Percentiles rank a stretch among this genome's conserved stretches.
Conservation (phyloP, 2,888 invertebrate species). For the Napeogenes inachia region DNA sequence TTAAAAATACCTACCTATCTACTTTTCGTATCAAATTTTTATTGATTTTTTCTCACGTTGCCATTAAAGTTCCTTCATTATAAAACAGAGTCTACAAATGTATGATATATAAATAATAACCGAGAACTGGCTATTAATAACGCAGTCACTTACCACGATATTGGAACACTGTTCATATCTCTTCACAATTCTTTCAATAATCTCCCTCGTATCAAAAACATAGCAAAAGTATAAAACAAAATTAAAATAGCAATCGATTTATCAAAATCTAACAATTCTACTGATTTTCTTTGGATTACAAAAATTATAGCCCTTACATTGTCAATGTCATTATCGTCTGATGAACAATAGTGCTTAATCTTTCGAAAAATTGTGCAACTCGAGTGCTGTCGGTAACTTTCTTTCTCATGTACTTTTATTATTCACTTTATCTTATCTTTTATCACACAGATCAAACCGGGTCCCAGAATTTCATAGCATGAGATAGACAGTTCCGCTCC, state of each 20-base stretch:
- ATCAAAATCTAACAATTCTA: constrained; percentile 24
- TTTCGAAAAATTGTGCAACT: constrained; percentile 56
- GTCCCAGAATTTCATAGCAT: constrained; percentile 54
- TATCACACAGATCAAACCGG: constrained; percentile 36
- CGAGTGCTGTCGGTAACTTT: constrained; percentile 59
- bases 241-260: constrained; percentile 16
- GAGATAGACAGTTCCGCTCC: constrained; percentile 64
- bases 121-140: constrained; percentile 18
- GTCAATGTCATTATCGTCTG: constrained; percentile 30
- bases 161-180: not conserved
- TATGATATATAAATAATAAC: constrained; percentile 38
- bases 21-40: constrained; percentile 73
- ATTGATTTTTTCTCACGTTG: constrained; percentile 46
- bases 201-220: constrained; percentile 24
- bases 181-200: constrained; percentile 21
- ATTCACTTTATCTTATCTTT: constrained; percentile 23
- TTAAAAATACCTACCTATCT: constrained; percentile 75
- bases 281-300: constrained; percentile 15
- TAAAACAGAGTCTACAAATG: constrained; percentile 38
- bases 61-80: constrained; percentile 38
- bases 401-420: constrained; percentile 41
- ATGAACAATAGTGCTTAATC: constrained; percentile 38
- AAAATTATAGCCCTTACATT: constrained; percentile 23
- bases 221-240: constrained; percentile 24
- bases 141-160: constrained; percentile 11